Percentiles rank a stretch among this genome's conserved stretches.
These are phyloP conservation scores for Lophura nycthemera DNA, from an alignment of 2,113 vertebrate species.

Conservation along the genomic window DNA sequence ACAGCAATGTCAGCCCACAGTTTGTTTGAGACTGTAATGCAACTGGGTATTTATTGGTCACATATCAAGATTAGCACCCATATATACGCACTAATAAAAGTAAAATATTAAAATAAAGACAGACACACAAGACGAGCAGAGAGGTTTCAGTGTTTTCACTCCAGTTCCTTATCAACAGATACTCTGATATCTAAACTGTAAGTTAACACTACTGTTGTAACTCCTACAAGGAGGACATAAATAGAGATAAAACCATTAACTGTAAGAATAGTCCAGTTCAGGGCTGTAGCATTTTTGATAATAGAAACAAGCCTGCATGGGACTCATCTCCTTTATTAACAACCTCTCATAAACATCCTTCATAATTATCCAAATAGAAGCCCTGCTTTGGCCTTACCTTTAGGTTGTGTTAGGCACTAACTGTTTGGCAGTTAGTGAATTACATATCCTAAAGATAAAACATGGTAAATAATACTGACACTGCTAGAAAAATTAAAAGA, in stretches of 20 bases:
- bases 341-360: background rate
- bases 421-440: background rate
- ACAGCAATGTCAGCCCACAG: background rate
- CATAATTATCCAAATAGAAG: background rate
- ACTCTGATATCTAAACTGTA: background rate
- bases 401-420: background rate
- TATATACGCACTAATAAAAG: background rate
- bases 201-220: background rate
- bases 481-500: background rate
- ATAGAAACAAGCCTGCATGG: rapidly evolving
- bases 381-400: background rate
- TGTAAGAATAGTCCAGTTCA: background rate
- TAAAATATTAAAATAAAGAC: background rate
- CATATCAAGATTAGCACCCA: background rate
- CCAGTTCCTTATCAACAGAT: background rate
- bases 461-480: background rate
- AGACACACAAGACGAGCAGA: background rate
- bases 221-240: background rate
- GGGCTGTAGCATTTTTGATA: background rate
- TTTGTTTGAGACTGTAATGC: background rate
- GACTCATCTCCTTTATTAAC: background rate
- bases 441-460: background rate
- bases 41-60: background rate
- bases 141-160: background rate
- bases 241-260: background rate